Conservation (phyloP, 2,113 vertebrate species). For the Nibea coibor region DNA sequence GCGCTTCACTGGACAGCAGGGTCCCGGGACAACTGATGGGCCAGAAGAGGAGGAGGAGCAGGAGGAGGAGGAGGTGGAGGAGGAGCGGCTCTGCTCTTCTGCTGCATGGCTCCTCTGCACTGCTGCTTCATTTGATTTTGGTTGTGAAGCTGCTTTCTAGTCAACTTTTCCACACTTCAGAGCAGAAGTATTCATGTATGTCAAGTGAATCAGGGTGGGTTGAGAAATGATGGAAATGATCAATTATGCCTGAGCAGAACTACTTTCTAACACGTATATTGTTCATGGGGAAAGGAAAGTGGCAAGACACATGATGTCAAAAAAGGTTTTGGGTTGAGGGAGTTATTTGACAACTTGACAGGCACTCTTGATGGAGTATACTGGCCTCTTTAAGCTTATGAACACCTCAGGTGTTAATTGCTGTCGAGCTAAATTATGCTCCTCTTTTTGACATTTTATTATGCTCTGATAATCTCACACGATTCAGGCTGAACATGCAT, state of each 20-base stretch:
- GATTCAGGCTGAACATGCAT: neutral
- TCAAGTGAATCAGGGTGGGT: neutral
- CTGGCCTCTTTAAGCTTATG: neutral
- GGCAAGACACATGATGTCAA: neutral
- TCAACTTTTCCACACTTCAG: neutral
- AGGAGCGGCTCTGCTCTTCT: slow-evolving; percentile 2
- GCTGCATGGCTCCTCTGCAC: slow-evolving; percentile 31
- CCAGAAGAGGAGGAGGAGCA: neutral
- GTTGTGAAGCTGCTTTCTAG: neutral
- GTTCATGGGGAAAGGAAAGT: neutral
- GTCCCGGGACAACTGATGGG: slow-evolving; percentile 66
- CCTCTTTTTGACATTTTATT: neutral
- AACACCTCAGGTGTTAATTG: neutral
- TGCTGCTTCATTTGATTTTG: slow-evolving; percentile 26
- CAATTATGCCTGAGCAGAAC: too few species aligned
- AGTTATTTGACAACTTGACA: neutral
- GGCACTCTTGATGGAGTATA: neutral
- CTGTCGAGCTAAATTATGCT: neutral
- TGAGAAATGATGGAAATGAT: too few species aligned
- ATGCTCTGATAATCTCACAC: neutral
- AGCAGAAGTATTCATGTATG: neutral
- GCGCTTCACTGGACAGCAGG: slow-evolving; percentile 56
- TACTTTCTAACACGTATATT: neutral
- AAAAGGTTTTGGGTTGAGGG: neutral
- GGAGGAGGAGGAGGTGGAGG: slow-evolving; percentile 1